A percentile compares a stretch with the other conserved stretches of the same genome.
Conservation (phyloP, 30 jellyfish, hydroid and myxozoan species). For the Aurelia coerulea region DNA sequence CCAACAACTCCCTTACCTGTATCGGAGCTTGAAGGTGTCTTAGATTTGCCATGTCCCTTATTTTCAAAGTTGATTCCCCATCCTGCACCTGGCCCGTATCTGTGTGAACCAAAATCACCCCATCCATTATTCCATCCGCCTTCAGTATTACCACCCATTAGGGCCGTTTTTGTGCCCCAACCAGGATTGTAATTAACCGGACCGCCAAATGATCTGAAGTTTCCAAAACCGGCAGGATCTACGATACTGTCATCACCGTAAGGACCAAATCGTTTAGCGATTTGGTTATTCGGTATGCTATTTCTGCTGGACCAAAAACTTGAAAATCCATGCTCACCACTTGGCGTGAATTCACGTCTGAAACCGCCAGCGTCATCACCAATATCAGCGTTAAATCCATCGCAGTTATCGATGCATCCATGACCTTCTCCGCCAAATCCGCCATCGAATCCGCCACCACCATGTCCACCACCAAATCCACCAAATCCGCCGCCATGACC, state of each 20-base stretch:
- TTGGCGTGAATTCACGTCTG: constrained; percentile 44
- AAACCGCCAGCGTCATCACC: constrained; percentile 76
- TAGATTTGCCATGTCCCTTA: not conserved
- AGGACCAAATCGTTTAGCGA: constrained; percentile 45
- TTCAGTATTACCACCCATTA: constrained; percentile 34
- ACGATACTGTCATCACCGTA: constrained; percentile 55
- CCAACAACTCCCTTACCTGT: constrained; percentile 42
- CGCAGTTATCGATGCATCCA: constrained; percentile 77
- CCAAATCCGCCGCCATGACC: constrained; percentile 46
- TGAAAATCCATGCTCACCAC: constrained; percentile 85
- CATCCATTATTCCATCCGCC: constrained; percentile 59
- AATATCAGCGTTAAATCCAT: constrained; percentile 45
- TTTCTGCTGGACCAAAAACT: constrained; percentile 72
- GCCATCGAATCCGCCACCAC: constrained; percentile 78
- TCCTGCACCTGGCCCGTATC: constrained; percentile 60
- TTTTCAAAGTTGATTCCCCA: constrained; percentile 47
- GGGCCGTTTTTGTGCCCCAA: constrained; percentile 54
- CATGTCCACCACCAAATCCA: constrained; percentile 48
- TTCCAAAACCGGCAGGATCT: constrained; percentile 88
- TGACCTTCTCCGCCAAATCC: constrained; percentile 79
- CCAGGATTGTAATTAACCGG: constrained; percentile 65
- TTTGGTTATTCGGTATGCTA: constrained; percentile 10
- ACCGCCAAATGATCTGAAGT: constrained; percentile 45
- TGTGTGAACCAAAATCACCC: constrained; percentile 74
- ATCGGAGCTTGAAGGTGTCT: not conserved